Base-by-base conservation (phyloP, 2,888 invertebrate genomes). In the Mythimna vitellina region DNA sequence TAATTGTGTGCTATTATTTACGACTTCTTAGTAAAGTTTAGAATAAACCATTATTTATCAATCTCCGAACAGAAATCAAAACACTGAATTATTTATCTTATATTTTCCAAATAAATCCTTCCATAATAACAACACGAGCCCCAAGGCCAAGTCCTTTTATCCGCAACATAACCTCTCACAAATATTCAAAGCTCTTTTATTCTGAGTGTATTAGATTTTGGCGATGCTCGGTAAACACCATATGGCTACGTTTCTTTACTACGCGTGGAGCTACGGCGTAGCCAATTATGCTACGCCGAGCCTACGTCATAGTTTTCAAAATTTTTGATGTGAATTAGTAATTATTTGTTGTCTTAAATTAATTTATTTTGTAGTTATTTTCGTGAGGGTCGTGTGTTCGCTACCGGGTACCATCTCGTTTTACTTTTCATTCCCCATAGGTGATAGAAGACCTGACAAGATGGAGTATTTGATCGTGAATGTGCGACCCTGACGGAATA, bases 171-270 rank as follows among this genome's bases (percentile, higher is more conserved):
- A 58, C 35, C 46, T 46, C 38, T 49, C 46, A 69, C 58, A 69
- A 74, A 77, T 77, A 69, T 77, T 54, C 35, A 77, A 74, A 70
- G 14, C 42, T 29, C 20, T 25, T 71, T 71, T 75, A 56, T 78
- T 71, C 72, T 29, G 42, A 70, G 46, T 69, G 42, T 53, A 69
- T 77, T 76, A 49, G 60, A 74, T 70, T 70, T 70, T 54, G 58
- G 9, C 46, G 46, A 60, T 70, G 35, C 35, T 46, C 29, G 22
- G 46, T 38, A 54, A 70, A 53, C 29, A 53, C 29, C 53, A 70
- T 49, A 53, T 70, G 35, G 35, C 42, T 60, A 70, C 70, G 29
- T 32, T 46, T 57, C 12, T 12, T 25, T 14, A 14, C 20, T 56
- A 75, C 46, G 46, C 46, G 22, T 42, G 7, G 20, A 12, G 20